Conservation (phyloP, 2,797 vertebrate species). For the Propithecus deckenii region DNA sequence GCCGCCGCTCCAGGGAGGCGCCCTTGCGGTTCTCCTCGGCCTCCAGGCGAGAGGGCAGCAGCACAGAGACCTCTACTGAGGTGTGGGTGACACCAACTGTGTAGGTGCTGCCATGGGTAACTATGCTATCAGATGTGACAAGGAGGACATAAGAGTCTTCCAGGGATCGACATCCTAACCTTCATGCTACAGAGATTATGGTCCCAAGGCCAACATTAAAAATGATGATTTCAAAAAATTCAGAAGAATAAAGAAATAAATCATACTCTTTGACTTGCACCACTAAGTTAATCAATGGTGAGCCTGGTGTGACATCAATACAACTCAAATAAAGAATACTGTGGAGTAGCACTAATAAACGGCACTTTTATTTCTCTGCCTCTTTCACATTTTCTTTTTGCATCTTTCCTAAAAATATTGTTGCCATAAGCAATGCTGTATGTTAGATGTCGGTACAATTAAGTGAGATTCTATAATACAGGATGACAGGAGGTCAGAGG, state of each 20-base stretch:
- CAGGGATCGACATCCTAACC: neutral
- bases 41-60: neutral
- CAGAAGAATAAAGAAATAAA: neutral
- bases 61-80: neutral
- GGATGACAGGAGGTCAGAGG: neutral
- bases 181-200: neutral
- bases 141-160: neutral
- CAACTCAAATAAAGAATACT: neutral
- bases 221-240: neutral
- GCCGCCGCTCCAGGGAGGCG: rapidly evolving
- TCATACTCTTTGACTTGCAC: neutral
- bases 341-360: rapidly evolving
- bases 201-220: neutral
- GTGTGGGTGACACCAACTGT: rapidly evolving
- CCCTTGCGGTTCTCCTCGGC: neutral
- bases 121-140: too few relatives aligned
- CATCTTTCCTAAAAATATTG: neutral
- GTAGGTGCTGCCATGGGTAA: rapidly evolving
- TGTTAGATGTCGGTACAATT: neutral
- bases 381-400: neutral
- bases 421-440: neutral
- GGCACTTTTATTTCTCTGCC: neutral
- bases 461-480: neutral
- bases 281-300: neutral
- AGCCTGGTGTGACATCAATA: too few relatives aligned